Evolutionary conservation across 2,797 vertebrate species (phyloP), one percentile per base, ranked within the genome.

Genomic region (Periparus ater): DNA sequence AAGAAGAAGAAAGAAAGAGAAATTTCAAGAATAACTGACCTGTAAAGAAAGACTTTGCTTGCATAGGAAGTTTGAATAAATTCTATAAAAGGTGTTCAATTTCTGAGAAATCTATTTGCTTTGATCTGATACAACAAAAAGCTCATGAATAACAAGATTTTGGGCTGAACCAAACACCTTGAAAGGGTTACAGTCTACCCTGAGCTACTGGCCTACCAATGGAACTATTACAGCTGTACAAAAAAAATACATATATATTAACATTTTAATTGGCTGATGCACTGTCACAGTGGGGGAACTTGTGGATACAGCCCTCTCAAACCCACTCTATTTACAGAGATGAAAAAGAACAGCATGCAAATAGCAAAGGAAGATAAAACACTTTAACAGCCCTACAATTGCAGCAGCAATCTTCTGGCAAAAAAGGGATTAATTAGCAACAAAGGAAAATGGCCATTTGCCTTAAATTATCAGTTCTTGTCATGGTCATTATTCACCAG

Each of bases 401-500:
- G 76, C 63, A 47, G 63, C 34, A 63, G 82, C 58, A 55, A 76
- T 91, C 82, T 94, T 94, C 62, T 13, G 81, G 89, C 79, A 93
- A 67, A 94, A 38, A 89, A 89, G 48, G 73, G 86, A 91, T 86
- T 94, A 88, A 91, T 95, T 91, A 94, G 89, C 62, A 88, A 92
- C 79, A 93, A 92, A 93, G 82, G 79, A 44, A 92, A 95, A 89
- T 0, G 55, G 87, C 83, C 67, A 80, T 95, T 96, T 75, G 51
- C 82, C 76, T 91, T 84, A 92, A 88, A 89, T 86, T 91, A 93
- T 84, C 92, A 60, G 76, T 85, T 81, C 26, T 44, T 78, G 73
- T 53, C 72, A 9, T 51, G 66, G 91, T 81, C 85, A 92, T 88
- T 89, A 84, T 84, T 94, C 1, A 4, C 62, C 44, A 70, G 66